Evolutionary conservation across 2,888 invertebrate genomes (phyloP), one percentile per base, ranked within the genome.

Genomic region (Ophraella communa): DNA sequence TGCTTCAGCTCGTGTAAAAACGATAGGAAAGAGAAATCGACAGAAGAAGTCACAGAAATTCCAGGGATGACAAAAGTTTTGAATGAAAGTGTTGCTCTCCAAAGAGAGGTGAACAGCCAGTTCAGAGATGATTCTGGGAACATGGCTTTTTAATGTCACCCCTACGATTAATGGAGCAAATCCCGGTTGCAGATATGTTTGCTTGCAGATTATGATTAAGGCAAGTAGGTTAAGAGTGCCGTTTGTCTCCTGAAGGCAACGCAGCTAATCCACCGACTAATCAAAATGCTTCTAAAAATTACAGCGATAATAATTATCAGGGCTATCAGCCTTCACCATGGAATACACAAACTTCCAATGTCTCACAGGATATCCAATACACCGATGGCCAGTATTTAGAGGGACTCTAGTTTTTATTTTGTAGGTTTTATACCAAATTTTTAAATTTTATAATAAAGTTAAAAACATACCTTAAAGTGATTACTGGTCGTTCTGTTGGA

Each of bases 141-240:
- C 51, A 24, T 24, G 24, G 51, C 51, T 51, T 51, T 51, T 51
- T 51, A 27, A 51, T 51, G 51, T 51, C 51, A 27, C 51, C 24
- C 51, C 24, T 27, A 49, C 51, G 24, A 27, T n/a, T 24, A 51
- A 51, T 51, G 51, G 51, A 51, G 51, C 51, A 51, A 51, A 51
- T 51, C 24, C 24, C 51, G 51, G 24, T 51, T 24, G 24, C 51
- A 51, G 51, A 49, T 49, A 49, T 49, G 24, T 23, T 33, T 1
- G 10, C 11, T 33, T 33, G 33, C 33, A 33, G 33, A 10, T 33
- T 33, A 33, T 11, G 33, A n/a, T 49, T 47, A 47, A 47, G 14
- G 47, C 47, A 47, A 47, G 47, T 47, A 11, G 47, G 14, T 18
- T 20, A 47, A 47, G 47, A 18, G 18, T 47, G 47, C 18, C 47